Conservation (phyloP, 2,797 vertebrate species). For the Cryptoprocta ferox region DNA sequence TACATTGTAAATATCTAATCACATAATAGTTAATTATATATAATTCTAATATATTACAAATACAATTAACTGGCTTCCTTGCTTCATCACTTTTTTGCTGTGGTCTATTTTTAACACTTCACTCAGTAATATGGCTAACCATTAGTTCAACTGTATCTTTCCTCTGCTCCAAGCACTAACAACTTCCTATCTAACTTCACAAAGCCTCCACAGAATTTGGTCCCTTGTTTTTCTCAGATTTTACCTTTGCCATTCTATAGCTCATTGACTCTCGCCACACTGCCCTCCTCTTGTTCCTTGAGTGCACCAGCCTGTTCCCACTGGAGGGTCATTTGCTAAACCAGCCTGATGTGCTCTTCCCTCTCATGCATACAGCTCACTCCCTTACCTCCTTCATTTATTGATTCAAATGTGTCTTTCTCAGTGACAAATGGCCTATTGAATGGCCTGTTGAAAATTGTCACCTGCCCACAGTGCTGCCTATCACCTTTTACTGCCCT, state of each 20-base stretch:
- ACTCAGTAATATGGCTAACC: not conserved
- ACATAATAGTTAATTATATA: not conserved
- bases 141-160: not conserved
- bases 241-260: not conserved
- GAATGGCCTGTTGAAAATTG: not conserved
- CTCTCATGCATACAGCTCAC: accelerated
- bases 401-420: not conserved
- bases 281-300: not conserved
- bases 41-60: not conserved
- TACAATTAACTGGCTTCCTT: not conserved
- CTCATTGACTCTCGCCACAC: no score
- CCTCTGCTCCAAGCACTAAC: not conserved
- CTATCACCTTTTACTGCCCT: not conserved
- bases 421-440: not conserved
- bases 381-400: not conserved
- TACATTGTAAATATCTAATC: not conserved
- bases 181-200: not conserved
- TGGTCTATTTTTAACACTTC: not conserved
- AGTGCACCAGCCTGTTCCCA: not conserved
- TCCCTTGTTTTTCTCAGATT: not conserved
- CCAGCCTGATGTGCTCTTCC: not conserved
- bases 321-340: accelerated
- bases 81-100: not conserved
- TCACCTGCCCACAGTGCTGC: not conserved
- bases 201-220: not conserved